These are phyloP conservation scores for Dicentrarchus labrax DNA, from an alignment of 2,113 vertebrate species.

Conservation along the genomic window DNA sequence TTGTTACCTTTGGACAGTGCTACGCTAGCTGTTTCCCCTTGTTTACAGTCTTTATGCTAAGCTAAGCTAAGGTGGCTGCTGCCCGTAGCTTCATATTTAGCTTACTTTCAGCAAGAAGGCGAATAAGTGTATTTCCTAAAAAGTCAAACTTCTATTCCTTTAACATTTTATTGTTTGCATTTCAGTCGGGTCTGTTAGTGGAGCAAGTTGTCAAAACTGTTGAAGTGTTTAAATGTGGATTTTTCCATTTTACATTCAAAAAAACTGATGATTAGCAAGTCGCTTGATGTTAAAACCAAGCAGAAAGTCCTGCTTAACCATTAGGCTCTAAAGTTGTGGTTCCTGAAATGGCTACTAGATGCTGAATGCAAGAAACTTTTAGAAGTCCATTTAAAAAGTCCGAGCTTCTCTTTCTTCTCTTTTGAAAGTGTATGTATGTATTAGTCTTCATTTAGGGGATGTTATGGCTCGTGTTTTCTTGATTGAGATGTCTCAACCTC, in stretches of 20 bases:
- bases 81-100: not conserved
- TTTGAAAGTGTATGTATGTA: not conserved
- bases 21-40: no score
- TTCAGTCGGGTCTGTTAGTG: not conserved
- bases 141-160: not conserved
- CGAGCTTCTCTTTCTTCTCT: not conserved
- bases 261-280: not conserved
- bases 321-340: not conserved
- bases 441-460: slow-evolving; percentile 8
- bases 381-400: slow-evolving; percentile 12
- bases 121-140: not conserved
- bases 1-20: not conserved
- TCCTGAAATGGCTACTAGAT: slow-evolving; percentile 9
- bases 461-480: not conserved
- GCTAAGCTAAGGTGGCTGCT: not conserved
- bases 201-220: not conserved
- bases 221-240: slow-evolving; percentile 44
- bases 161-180: not conserved
- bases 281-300: not conserved
- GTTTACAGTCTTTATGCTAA: not conserved
- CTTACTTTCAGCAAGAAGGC: not conserved
- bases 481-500: not conserved
- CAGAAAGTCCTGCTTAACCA: not conserved
- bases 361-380: not conserved
- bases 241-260: slow-evolving; percentile 55